Conservation (phyloP, 2,888 invertebrate species). For the Cyclophora punctaria region DNA sequence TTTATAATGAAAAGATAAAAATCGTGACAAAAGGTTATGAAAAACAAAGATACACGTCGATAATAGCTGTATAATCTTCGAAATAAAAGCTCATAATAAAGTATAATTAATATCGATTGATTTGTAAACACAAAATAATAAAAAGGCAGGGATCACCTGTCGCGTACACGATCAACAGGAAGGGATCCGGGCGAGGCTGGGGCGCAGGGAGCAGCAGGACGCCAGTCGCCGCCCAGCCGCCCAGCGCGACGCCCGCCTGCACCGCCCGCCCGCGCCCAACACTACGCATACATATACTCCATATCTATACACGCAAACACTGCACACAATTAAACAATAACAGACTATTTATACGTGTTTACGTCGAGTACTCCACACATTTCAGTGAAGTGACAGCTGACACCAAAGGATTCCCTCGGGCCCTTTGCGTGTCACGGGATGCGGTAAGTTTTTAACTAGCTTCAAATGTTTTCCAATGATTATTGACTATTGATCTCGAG, state of each 20-base stretch:
- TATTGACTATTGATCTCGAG: constrained; percentile 9
- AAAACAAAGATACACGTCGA: no score
- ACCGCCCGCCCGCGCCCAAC: constrained; percentile 28
- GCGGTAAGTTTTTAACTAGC: constrained; percentile 48
- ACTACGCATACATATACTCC: constrained; percentile 13
- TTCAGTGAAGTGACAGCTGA: constrained; percentile 42
- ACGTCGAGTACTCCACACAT: constrained; percentile 23
- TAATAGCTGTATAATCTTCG: no score
- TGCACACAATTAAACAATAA: neutral
- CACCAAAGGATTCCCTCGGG: constrained; percentile 37
- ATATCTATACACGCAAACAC: constrained; percentile 18
- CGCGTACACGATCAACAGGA: constrained; percentile 68
- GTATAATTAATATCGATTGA: constrained; percentile 16
- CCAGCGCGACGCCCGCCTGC: constrained; percentile 44
- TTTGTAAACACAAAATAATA: constrained; percentile 31
- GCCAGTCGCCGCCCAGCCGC: constrained; percentile 70
- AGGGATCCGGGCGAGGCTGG: constrained; percentile 60
- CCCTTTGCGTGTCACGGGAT: constrained; percentile 38
- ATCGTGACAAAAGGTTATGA: no score
- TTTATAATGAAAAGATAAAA: no score
- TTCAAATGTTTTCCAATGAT: constrained; percentile 13
- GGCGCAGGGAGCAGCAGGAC: constrained; percentile 43
- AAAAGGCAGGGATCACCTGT: constrained; percentile 60
- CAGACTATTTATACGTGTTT: constrained; percentile 16
- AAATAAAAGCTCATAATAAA: no score